Percentiles rank a stretch among this genome's conserved stretches.
These are phyloP conservation scores for Papilio polyxenes DNA, from an alignment of 1,140 invertebrate species.

Conservation along the genomic window DNA sequence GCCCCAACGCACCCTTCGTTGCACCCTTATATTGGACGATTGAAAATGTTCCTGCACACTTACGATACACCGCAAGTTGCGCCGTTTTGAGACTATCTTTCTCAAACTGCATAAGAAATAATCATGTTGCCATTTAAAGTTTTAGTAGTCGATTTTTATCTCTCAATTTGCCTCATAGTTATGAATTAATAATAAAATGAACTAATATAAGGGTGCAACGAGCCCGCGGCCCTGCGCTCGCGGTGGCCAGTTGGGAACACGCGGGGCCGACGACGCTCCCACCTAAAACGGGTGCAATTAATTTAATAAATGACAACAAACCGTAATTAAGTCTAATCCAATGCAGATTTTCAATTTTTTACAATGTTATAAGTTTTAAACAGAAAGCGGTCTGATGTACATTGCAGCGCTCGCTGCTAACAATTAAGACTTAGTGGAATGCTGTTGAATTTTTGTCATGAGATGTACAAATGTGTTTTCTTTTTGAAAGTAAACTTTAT, in stretches of 20 bases:
- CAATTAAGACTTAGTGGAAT: slow-evolving; percentile 78
- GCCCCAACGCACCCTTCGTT: slow-evolving; percentile 63
- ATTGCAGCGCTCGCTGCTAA: slow-evolving; percentile 58
- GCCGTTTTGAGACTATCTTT: background rate
- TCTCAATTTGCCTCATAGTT: background rate
- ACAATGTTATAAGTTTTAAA: slow-evolving; percentile 74
- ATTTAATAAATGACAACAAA: slow-evolving; percentile 76
- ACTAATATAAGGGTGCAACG: slow-evolving; percentile 31
- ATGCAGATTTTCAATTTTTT: slow-evolving; percentile 74
- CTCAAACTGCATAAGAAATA: background rate
- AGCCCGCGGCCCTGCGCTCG: slow-evolving; percentile 47
- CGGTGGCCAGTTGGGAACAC: slow-evolving; percentile 72
- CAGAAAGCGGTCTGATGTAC: slow-evolving; percentile 70
- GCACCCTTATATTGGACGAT: slow-evolving; percentile 33
- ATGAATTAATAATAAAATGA: slow-evolving; percentile 16
- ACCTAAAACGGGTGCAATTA: slow-evolving; percentile 77
- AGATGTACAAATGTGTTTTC: slow-evolving; percentile 79
- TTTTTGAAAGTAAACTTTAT: slow-evolving; percentile 74
- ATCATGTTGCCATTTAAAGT: background rate
- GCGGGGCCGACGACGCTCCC: slow-evolving; percentile 74
- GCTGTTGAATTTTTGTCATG: slow-evolving; percentile 79
- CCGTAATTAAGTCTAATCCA: slow-evolving; percentile 77
- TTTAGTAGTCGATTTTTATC: background rate
- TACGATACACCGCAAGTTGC: slow-evolving; percentile 4
- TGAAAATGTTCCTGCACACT: slow-evolving; percentile 10